Base-by-base conservation (phyloP, 2,113 vertebrate species). In the Polypterus bichir region DNA sequence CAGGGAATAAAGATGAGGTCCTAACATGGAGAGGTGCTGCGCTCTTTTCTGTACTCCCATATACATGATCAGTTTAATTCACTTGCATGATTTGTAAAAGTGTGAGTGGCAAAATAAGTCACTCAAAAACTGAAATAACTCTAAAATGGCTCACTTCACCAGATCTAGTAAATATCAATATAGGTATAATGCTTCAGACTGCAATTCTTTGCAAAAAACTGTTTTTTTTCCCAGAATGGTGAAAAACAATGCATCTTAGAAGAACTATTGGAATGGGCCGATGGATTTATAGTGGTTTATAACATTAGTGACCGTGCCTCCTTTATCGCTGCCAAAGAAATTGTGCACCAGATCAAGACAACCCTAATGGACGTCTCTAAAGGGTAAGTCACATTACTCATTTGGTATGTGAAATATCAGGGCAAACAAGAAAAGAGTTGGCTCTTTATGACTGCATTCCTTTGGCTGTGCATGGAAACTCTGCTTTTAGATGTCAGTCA, bases 271-370 rank as follows among this genome's bases (percentile, higher is more conserved):
- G 76, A 81, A 58, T 88, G 85, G 86, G 86, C 79, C 2, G 78
- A 87, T 3, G 84, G 79, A 54, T 86, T 88, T 10, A 71, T 86
- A 55, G 83, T 86, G 66, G 85, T 87, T 10, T 86, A 87, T 77
- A 80, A 84, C 73, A 83, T 88, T 78, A 84, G 71, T 3, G 85
- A 86, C 68, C 65, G 68, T 53, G 68, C 69, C 1, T 84, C 85
- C 67, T 86, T 88, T 72, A 72, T 81, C 68, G 70, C 74, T 27
- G 82, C 84, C 76, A 74, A 82, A 73, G 77, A 68, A 73, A 71
- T 84, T 72, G 72, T 87, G 64, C 64, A 5, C 56, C 79, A 83
- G 72, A 86, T 88, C 59, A 75, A 75, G 53, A 83, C 84, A 72
- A 66, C 74, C 0, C 78, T 76, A 2, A 4, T 59, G 11, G 75